Base-by-base conservation (phyloP, 2,888 invertebrate genomes). In the Tipula unca region DNA sequence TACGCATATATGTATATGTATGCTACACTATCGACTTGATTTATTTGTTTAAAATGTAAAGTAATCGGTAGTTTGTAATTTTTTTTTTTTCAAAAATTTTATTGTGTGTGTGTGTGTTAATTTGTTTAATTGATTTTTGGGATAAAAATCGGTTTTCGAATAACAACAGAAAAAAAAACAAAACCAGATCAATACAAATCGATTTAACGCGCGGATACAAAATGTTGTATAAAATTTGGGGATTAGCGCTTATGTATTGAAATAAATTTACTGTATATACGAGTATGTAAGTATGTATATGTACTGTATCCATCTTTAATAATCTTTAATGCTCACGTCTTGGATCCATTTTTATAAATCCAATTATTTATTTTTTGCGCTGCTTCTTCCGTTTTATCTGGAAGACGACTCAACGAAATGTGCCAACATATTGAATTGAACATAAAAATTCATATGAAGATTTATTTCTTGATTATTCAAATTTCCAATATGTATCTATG, bases 401-500 rank as follows among this genome's bases (percentile, higher is more conserved):
- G 69, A 69, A 25, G 69, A 69, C 20, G 25, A 69, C 69, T 25
- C 25, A 69, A 69, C 25, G 13, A 69, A 69, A 69, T 69, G 69
- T 69, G 69, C 69, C 69, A 69, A 69, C 69, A 69, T 69, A 69
- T 69, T 69, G 69, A 69, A 69, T 25, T 13, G 69, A 69, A 69
- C 25, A 69, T 69, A 69, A 69, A 69, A 69, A 25, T 69, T 25
- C 69, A 69, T 69, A 69, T 25, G 69, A 69, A 69, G 69, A 69
- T 69, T 69, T 69, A 69, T 69, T 69, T 69, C 69, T 69, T 69
- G 69, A 69, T 69, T 69, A 69, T 69, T 69, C 69, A 69, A 69
- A 69, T 69, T 69, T 69, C 69, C 69, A 48, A 10, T 10, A 39
- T 39, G 0, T 13, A 36, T 36, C 6, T 39, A 39, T n/a, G n/a